Evolutionary conservation across 2,888 invertebrate species (phyloP).

Genomic region (Lasioglossum oenotherae): DNA sequence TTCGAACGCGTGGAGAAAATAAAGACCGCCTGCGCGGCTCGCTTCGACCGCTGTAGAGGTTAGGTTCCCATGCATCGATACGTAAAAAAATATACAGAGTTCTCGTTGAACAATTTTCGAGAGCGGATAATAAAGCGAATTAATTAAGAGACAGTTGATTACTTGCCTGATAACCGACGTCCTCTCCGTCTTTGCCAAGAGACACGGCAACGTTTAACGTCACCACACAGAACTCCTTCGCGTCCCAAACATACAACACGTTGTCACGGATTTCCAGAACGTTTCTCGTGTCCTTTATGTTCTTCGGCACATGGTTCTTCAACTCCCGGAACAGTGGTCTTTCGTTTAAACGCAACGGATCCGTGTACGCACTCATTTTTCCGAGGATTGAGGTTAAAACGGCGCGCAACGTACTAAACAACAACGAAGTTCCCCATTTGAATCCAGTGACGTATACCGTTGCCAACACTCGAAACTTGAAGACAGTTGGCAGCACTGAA

Average conservation of each 20-base stretch:
- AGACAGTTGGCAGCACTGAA: constrained; percentile 24
- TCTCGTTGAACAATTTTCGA: neutral
- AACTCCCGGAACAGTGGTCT: constrained; percentile 88
- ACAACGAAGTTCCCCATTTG: constrained; percentile 75
- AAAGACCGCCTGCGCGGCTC: constrained; percentile 33
- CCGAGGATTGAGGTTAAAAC: constrained; percentile 45
- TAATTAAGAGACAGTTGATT: neutral
- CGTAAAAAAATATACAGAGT: neutral
- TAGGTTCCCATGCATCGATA: constrained; percentile 10
- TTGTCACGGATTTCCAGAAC: constrained; percentile 88
- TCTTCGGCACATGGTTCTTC: constrained; percentile 86
- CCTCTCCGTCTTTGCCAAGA: constrained; percentile 85
- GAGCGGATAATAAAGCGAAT: neutral
- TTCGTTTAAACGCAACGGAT: constrained; percentile 87
- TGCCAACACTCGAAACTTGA: constrained; percentile 37
- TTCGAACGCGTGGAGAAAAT: neutral
- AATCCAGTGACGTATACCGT: constrained; percentile 49
- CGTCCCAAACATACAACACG: constrained; percentile 89
- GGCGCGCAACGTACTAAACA: constrained; percentile 61
- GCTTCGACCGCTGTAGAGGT: constrained; percentile 17
- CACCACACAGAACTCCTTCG: constrained; percentile 87
- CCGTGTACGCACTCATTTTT: constrained; percentile 87
- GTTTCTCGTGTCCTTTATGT: constrained; percentile 87
- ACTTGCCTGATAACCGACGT: constrained; percentile 87
- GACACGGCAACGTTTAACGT: constrained; percentile 87